Conservation (phyloP, 2,888 invertebrate species). For the Ceriagrion tenellum region DNA sequence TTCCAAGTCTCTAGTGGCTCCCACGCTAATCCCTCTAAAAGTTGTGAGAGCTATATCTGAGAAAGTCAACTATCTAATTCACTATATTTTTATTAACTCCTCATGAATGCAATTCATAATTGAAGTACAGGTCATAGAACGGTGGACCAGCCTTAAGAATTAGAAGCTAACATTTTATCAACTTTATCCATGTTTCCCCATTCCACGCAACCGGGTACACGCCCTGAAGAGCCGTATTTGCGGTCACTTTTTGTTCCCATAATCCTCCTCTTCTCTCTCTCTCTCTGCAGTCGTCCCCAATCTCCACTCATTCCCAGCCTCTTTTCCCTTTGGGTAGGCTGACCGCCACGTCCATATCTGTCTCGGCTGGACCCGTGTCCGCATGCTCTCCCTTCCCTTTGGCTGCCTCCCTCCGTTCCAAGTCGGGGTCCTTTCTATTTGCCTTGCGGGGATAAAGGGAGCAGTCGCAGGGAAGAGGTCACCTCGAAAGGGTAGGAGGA, state of each 20-base stretch:
- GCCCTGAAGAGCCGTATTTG: background rate
- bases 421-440: conserved; percentile 14
- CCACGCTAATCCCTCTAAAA: too few relatives aligned
- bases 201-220: background rate
- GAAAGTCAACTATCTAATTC: too few relatives aligned
- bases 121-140: too few relatives aligned
- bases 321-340: background rate
- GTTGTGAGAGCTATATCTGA: too few relatives aligned
- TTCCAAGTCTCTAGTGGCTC: too few relatives aligned
- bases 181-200: background rate
- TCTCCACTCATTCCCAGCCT: background rate
- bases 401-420: background rate
- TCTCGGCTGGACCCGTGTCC: background rate
- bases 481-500: background rate
- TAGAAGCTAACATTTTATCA: too few relatives aligned
- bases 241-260: conserved; percentile 28
- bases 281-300: background rate
- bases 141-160: too few relatives aligned
- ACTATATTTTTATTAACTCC: too few relatives aligned
- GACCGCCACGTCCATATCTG: conserved; percentile 12
- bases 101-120: too few relatives aligned
- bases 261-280: background rate
- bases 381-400: background rate
- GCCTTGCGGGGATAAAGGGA: background rate
- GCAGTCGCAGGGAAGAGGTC: background rate